A percentile compares a stretch with the other conserved stretches of the same genome.
Evolutionary conservation across 2,888 invertebrate species (phyloP).

Genomic region (Agonum fuliginosum): DNA sequence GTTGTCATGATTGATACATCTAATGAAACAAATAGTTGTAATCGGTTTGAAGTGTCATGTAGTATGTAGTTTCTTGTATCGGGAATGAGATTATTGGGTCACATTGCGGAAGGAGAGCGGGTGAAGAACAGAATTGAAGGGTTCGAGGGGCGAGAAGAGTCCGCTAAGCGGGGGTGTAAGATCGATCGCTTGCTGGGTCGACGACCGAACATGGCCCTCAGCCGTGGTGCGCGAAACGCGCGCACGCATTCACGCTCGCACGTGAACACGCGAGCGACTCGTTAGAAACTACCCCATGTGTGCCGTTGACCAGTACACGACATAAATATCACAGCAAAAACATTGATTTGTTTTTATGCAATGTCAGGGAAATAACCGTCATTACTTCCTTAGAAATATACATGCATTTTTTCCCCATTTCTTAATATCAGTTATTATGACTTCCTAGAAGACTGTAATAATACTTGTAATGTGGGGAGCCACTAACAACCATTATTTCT

Average conservation of each 20-base stretch:
- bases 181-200: constrained; percentile 56
- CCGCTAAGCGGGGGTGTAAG: constrained; percentile 11
- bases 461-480: no score
- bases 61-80: background rate
- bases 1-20: background rate
- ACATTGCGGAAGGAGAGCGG: constrained; percentile 17
- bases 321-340: constrained; percentile 24
- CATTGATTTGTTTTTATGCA: constrained; percentile 38
- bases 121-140: constrained; percentile 3
- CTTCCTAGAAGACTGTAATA: no score
- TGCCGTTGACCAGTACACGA: constrained; percentile 5
- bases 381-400: constrained; percentile 1
- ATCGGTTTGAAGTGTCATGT: background rate
- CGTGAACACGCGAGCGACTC: constrained; percentile 44
- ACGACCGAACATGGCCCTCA: constrained; percentile 47
- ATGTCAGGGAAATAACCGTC: background rate
- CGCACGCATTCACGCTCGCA: constrained; percentile 27
- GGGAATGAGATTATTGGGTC: constrained; percentile 53
- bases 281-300: constrained; percentile 27
- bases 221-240: background rate
- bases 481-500: no score
- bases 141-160: constrained; percentile 5
- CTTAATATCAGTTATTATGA: no score
- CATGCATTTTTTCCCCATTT: background rate
- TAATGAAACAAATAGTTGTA: constrained; percentile 6